A percentile compares a stretch with the other conserved stretches of the same genome.
Conservation (phyloP, 1,140 invertebrate genomes). For the Tyrophagus putrescentiae region DNA sequence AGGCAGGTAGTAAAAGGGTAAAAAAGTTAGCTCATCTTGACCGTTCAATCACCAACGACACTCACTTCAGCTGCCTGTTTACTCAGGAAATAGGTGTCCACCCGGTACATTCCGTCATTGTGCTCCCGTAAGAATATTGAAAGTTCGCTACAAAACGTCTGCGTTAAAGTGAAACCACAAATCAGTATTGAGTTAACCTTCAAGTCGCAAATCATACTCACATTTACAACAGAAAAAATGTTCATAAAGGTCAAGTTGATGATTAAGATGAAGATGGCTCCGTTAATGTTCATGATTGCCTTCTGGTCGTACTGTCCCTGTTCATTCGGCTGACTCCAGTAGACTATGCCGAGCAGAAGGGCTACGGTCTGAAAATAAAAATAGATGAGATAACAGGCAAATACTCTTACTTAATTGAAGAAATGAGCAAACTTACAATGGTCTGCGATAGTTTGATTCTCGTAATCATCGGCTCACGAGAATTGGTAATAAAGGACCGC, state of each 20-base stretch:
- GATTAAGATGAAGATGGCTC: slow-evolving; percentile 78
- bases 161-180: slow-evolving; percentile 28
- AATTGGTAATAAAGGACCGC: slow-evolving; percentile 69
- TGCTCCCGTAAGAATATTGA: slow-evolving; percentile 83
- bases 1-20: slow-evolving; percentile 21
- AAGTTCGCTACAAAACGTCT: slow-evolving; percentile 82
- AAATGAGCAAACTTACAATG: slow-evolving; percentile 46
- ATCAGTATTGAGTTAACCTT: slow-evolving; percentile 17
- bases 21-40: background rate
- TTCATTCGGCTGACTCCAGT: slow-evolving; percentile 73
- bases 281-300: slow-evolving; percentile 88
- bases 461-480: slow-evolving; percentile 75
- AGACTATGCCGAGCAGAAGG: slow-evolving; percentile 69
- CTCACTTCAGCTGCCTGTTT: slow-evolving; percentile 65
- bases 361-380: slow-evolving; percentile 55
- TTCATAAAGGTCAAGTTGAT: slow-evolving; percentile 89
- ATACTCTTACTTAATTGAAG: background rate
- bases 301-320: slow-evolving; percentile 63
- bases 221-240: slow-evolving; percentile 69
- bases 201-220: slow-evolving; percentile 39
- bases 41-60: slow-evolving; percentile 33
- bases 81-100: slow-evolving; percentile 78
- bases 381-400: slow-evolving; percentile 15
- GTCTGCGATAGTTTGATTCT: slow-evolving; percentile 75
- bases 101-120: slow-evolving; percentile 75